Percentiles rank a stretch among this genome's conserved stretches.
These are phyloP conservation scores for Meloe dianella DNA, from an alignment of 2,888 invertebrate genomes.

Conservation along the genomic window DNA sequence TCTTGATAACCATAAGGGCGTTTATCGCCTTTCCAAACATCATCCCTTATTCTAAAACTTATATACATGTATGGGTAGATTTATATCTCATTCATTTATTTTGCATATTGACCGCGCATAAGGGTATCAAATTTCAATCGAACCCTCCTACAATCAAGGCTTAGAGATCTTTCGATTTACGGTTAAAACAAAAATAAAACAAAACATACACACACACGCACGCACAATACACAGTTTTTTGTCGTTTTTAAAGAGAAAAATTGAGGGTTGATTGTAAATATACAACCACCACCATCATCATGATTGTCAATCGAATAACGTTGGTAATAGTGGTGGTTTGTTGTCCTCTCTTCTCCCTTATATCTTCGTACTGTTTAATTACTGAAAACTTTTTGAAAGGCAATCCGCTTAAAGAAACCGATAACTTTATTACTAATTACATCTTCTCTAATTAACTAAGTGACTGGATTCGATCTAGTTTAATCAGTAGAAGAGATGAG, in stretches of 20 bases:
- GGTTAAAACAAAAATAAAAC: conserved; percentile 11
- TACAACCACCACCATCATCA: background rate
- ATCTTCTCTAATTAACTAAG: conserved; percentile 56
- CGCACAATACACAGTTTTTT: conserved; percentile 21
- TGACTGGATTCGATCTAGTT: conserved; percentile 39
- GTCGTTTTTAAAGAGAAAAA: conserved; percentile 35
- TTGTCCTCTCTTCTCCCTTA: conserved; percentile 11
- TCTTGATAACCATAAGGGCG: conserved; percentile 33
- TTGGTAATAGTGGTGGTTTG: conserved; percentile 4
- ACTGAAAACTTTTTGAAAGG: conserved; percentile 50
- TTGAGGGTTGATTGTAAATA: conserved; percentile 7
- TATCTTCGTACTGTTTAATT: conserved; percentile 45
- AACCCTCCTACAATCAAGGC: conserved; percentile 21
- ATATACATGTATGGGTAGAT: conserved; percentile 26
- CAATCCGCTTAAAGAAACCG: conserved; percentile 54
- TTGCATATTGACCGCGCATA: conserved; percentile 44
- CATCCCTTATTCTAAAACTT: conserved; percentile 26
- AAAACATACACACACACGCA: background rate
- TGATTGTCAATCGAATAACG: background rate
- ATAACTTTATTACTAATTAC: conserved; percentile 55
- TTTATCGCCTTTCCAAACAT: conserved; percentile 23
- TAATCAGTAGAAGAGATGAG: background rate
- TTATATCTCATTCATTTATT: conserved; percentile 37
- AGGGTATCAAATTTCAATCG: conserved; percentile 40
- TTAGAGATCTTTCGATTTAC: conserved; percentile 6